These are phyloP conservation scores for Fopius arisanus DNA, from an alignment of 1,140 invertebrate genomes.

Conservation along the genomic window DNA sequence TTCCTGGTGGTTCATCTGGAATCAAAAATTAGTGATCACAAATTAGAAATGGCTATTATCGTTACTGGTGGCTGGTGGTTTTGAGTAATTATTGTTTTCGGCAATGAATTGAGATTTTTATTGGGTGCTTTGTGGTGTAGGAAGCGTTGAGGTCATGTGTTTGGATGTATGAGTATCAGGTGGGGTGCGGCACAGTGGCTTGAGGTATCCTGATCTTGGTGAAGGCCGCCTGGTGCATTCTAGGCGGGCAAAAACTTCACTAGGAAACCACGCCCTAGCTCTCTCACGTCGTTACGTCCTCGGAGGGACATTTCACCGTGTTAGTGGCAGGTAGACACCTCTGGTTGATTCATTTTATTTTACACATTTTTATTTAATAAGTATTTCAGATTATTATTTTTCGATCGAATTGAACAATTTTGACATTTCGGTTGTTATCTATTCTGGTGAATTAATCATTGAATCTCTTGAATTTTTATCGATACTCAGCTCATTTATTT, in stretches of 20 bases:
- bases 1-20: constrained; percentile 51
- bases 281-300: constrained; percentile 50
- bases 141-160: background rate
- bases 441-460: background rate
- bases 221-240: constrained; percentile 62
- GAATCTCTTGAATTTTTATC: no score
- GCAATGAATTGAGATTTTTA: no score
- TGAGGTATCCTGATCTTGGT: constrained; percentile 57
- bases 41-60: no score
- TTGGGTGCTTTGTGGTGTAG: background rate
- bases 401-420: background rate
- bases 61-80: no score
- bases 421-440: background rate
- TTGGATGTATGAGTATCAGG: constrained; percentile 19
- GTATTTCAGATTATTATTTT: background rate
- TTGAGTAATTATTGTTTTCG: background rate
- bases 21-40: constrained; percentile 35
- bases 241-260: constrained; percentile 58
- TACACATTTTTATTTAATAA: background rate
- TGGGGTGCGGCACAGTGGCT: constrained; percentile 15
- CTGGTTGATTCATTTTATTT: background rate
- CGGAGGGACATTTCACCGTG: constrained; percentile 52
- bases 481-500: background rate
- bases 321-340: background rate
- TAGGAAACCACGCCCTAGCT: constrained; percentile 62